Conservation (phyloP, 2,888 invertebrate species). For the Tanaodytes sp. region DNA sequence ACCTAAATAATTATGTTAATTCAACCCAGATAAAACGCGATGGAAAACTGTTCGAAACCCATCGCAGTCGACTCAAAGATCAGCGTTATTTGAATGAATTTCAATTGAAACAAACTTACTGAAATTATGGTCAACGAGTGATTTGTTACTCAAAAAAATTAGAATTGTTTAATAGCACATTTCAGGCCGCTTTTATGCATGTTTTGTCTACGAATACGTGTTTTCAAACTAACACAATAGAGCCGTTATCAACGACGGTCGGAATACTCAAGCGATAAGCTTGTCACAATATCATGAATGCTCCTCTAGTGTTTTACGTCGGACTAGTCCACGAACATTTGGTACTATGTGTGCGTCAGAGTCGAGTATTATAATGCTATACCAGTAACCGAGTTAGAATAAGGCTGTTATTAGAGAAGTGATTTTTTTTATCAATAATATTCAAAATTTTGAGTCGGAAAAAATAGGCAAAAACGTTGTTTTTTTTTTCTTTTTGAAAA, state of each 20-base stretch:
- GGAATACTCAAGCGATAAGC: slow-evolving; percentile 35
- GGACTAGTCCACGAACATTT: no score
- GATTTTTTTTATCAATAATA: no score
- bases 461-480: no score
- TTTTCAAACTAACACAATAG: slow-evolving; percentile 28
- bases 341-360: no score
- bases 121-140: slow-evolving; percentile 22
- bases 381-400: no score
- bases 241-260: slow-evolving; percentile 25
- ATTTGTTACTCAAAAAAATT: no score
- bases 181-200: slow-evolving; percentile 22
- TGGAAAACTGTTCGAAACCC: slow-evolving; percentile 55
- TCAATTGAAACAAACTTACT: slow-evolving; percentile 28
- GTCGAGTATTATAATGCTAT: no score
- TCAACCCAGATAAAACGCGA: slow-evolving; percentile 58
- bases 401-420: no score
- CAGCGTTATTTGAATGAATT: slow-evolving; percentile 46
- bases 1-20: slow-evolving; percentile 65
- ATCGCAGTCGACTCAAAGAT: slow-evolving; percentile 41
- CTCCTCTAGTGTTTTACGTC: slow-evolving; percentile 27
- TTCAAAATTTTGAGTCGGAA: no score
- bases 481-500: no score
- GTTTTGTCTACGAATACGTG: slow-evolving; percentile 27
- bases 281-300: slow-evolving; percentile 41
- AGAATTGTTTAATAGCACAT: slow-evolving; percentile 18